Percentiles rank a stretch among this genome's conserved stretches.
Conservation (phyloP, 1,140 invertebrate genomes). For the Trichonephila inaurata region DNA sequence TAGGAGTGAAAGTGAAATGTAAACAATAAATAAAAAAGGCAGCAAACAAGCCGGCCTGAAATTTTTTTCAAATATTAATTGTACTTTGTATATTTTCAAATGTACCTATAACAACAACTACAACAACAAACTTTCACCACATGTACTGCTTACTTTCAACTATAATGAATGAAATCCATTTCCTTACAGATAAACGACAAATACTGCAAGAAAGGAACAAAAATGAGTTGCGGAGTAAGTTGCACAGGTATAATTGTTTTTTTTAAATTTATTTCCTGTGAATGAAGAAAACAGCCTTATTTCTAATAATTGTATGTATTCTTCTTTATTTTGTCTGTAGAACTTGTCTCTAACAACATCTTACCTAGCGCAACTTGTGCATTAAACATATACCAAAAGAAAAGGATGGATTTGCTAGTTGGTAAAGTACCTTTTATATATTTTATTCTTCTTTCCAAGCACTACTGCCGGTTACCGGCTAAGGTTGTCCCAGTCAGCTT, state of each 20-base stretch:
- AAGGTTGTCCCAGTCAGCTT: too few relatives aligned
- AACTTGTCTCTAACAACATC: slow-evolving; percentile 43
- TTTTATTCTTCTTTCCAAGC: background rate
- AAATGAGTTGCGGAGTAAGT: slow-evolving; percentile 50
- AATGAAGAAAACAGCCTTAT: background rate
- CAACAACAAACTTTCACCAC: too few relatives aligned
- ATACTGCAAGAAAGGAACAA: slow-evolving; percentile 60
- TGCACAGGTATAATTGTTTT: slow-evolving; percentile 52
- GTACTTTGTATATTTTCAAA: too few relatives aligned
- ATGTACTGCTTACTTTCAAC: background rate
- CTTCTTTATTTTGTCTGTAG: slow-evolving; percentile 1
- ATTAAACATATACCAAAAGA: slow-evolving; percentile 39
- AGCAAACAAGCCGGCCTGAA: too few relatives aligned
- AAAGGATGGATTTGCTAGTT: slow-evolving; percentile 12
- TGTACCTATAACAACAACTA: too few relatives aligned
- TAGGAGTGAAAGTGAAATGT: too few relatives aligned
- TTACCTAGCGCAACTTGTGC: slow-evolving; percentile 34
- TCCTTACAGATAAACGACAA: slow-evolving; percentile 52
- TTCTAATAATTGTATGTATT: background rate
- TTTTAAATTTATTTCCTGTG: background rate
- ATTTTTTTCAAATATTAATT: too few relatives aligned
- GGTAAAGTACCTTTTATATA: slow-evolving; percentile 25
- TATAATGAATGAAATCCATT: background rate
- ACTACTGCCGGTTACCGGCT: too few relatives aligned
- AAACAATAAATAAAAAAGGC: background rate